Conservation (phyloP, 2,113 vertebrate species). For the Petrocephalus microphthalmus region DNA sequence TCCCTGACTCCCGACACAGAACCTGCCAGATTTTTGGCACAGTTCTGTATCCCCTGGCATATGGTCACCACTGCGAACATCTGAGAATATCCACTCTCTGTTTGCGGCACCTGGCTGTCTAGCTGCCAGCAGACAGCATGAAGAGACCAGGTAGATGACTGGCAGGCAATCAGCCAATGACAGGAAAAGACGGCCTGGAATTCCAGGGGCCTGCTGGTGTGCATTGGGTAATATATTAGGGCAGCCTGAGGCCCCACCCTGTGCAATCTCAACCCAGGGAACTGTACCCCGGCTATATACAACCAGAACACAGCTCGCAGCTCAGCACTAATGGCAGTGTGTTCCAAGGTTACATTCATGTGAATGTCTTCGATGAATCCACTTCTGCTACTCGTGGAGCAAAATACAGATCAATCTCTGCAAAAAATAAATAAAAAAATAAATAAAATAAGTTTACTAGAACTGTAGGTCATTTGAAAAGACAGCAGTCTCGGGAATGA, state of each 20-base stretch:
- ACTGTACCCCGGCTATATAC: neutral
- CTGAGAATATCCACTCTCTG: constrained; percentile 22
- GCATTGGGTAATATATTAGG: neutral
- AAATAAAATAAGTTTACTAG: neutral
- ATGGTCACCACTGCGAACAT: constrained; percentile 35
- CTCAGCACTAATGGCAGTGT: neutral
- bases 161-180: constrained; percentile 19
- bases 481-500: neutral
- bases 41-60: constrained; percentile 35
- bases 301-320: neutral
- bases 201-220: neutral
- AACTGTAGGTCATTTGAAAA: neutral
- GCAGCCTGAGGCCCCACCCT: neutral
- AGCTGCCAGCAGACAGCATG: constrained; percentile 19
- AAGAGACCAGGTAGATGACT: constrained; percentile 22
- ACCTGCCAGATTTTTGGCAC: constrained; percentile 13
- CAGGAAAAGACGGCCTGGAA: neutral
- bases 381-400: neutral
- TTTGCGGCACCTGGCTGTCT: constrained; percentile 1
- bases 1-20: neutral
- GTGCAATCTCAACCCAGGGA: neutral
- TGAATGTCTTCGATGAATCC: neutral
- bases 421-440: neutral
- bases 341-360: neutral
- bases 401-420: constrained; percentile 1